Base-by-base conservation (phyloP, 2,888 invertebrate species). In the Drosophila prostipennis region DNA sequence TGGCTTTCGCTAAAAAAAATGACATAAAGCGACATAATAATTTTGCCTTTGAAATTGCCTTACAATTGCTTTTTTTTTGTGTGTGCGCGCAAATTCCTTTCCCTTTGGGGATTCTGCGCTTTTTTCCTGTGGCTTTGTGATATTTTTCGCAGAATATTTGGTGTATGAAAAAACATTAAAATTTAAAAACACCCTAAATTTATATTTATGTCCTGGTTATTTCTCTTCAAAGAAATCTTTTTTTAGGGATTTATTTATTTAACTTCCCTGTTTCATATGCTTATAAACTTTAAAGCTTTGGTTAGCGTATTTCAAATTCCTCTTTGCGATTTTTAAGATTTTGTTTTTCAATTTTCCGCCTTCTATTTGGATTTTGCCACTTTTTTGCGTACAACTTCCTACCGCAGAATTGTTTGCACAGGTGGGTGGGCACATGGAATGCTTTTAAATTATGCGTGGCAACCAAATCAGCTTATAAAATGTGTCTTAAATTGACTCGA, bases 11-110 rank as follows among this genome's bases (percentile, higher is more conserved):
- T 49, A 78, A 69, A 76, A 60, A 83, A 84, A 73, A 76, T 85
- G 76, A 81, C 80, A 79, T 79, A 79, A 87, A 83, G 78, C 86
- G 78, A 87, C 81, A 83, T 87, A 86, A 86, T 87, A 83, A 87
- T 86, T 87, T 86, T 74, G 77, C 71, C 76, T 87, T 80, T 78
- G 79, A 86, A 86, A 86, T 86, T 87, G 83, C 81, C 88, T 78
- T 80, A 80, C 78, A 86, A 85, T 87, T 85, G 83, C 76, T 85
- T 65, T 26, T 52, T 64, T 65, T 57, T 53, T 40, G 46, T 29
- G 43, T 48, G 37, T 56, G 48, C 37, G 69, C 57, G 43, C 58
- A 70, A 69, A 70, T 34, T 57, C 37, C 32, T 45, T 54, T 54
- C 10, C 32, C 16, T 39, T 39, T 16, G 45, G 65, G 68, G 26